Base-by-base conservation (phyloP, 2,797 vertebrate species). In the Perodicticus potto region DNA sequence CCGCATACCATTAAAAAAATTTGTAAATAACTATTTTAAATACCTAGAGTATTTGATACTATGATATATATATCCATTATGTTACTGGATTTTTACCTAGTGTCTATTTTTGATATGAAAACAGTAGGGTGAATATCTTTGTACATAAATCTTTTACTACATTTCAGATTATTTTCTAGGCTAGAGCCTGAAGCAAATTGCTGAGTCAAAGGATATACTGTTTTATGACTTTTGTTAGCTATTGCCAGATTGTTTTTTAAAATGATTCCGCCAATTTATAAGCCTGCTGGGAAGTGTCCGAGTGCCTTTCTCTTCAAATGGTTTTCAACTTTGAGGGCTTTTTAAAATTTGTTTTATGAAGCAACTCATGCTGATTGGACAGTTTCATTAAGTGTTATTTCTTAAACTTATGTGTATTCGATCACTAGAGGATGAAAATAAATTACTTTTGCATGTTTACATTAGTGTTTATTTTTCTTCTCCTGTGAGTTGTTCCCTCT, bases 131-230 rank as follows among this genome's bases (percentile, higher is more conserved):
- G n/a, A n/a, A n/a, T n/a, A n/a, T n/a, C n/a, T n/a, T n/a, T n/a
- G n/a, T n/a, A n/a, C n/a, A n/a, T n/a, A n/a, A n/a, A 95, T 94
- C 73, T 97, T 94, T 94, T 95, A 88, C 82, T 95, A 80, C 37
- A 83, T 88, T 93, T 92, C 72, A 80, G 83, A 59, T 96, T 92
- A 89, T 93, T 95, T 97, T 95, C 83, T 91, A 96, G 72, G 34
- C 43, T 59, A 57, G 34, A 95, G 40, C 63, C 25, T 80, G 90
- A 76, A 96, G 45, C 65, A 89, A 88, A 86, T 57, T 96, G 94
- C 67, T 72, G 94, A 84, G 80, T 96, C 96, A 96, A 90, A 95
- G 34, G 37, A 87, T 91, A 55, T 40, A 70, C 49, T 77, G n/a
- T 85, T 95, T 95, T 93, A 95, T 95, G 69, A 81, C 63, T 87